A percentile compares a stretch with the other conserved stretches of the same genome.
phyloP scores from a whole-genome alignment of 2,888 invertebrate genomes.

The Clunio marinus region DNA sequence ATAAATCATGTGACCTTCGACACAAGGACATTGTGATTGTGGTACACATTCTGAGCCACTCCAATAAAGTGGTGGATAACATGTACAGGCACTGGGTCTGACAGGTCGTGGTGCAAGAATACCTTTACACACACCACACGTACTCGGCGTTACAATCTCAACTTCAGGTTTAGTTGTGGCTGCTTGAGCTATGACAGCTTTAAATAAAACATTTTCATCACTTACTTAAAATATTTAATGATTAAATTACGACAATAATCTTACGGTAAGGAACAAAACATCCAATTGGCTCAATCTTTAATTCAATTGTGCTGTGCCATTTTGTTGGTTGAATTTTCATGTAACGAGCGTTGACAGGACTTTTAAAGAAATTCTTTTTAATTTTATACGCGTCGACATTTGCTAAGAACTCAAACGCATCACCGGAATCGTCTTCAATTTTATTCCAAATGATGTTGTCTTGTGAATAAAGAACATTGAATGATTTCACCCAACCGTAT shows the following conservation, averaged over 20 bases:
- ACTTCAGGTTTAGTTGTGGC: not conserved
- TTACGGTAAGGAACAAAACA: slow-evolving; percentile 71
- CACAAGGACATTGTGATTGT: slow-evolving; percentile 72
- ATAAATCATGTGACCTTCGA: slow-evolving; percentile 65
- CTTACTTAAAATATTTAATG: not conserved
- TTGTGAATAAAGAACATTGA: slow-evolving; percentile 67
- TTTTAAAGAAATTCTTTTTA: slow-evolving; percentile 63
- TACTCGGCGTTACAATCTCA: slow-evolving; percentile 37
- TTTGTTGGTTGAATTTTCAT: slow-evolving; percentile 66
- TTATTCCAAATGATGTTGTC: slow-evolving; percentile 69
- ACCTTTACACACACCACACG: slow-evolving; percentile 54
- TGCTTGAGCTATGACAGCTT: not conserved
- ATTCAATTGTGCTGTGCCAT: slow-evolving; percentile 69
- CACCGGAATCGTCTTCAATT: slow-evolving; percentile 55
- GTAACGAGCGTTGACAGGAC: slow-evolving; percentile 68
- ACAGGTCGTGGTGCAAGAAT: slow-evolving; percentile 46
- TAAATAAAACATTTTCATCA: not conserved
- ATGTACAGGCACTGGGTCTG: slow-evolving; percentile 53
- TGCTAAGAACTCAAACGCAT: slow-evolving; percentile 61
- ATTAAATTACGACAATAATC: slow-evolving; percentile 43
- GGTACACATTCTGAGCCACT: slow-evolving; percentile 70
- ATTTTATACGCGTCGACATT: slow-evolving; percentile 64
- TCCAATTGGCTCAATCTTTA: slow-evolving; percentile 72
- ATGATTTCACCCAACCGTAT: slow-evolving; percentile 70
- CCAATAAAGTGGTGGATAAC: slow-evolving; percentile 59